Percentiles rank a stretch among this genome's conserved stretches.
Evolutionary conservation across 2,797 vertebrate genomes (phyloP).

Genomic region (Gymnodraco acuticeps): DNA sequence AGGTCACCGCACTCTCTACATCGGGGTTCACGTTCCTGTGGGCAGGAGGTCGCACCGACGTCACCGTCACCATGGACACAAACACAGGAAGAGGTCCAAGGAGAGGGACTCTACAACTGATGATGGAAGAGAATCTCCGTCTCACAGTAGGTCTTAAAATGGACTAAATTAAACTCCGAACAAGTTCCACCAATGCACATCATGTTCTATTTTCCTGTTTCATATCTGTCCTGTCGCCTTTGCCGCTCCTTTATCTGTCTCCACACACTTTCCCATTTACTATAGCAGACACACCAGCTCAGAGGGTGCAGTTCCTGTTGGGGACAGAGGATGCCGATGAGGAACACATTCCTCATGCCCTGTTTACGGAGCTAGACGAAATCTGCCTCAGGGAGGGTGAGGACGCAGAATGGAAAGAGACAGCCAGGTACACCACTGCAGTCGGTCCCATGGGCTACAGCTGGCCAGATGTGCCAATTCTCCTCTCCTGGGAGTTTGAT

Average conservation of each 20-base stretch:
- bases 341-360: constrained; percentile 97
- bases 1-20: constrained; percentile 97
- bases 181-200: neutral
- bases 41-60: constrained; percentile 94
- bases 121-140: constrained; percentile 95
- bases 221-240: neutral
- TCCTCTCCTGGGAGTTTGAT: constrained; percentile 27
- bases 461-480: constrained; percentile 13
- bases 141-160: constrained; percentile 89
- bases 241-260: neutral
- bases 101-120: constrained; percentile 94
- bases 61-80: constrained; percentile 96
- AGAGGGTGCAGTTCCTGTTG: constrained; percentile 97
- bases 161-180: neutral
- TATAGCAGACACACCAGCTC: constrained; percentile 93
- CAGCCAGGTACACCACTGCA: constrained; percentile 88
- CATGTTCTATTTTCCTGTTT: neutral
- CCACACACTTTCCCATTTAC: neutral
- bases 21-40: constrained; percentile 96
- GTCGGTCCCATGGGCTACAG: constrained; percentile 5
- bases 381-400: constrained; percentile 96
- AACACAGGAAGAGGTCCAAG: constrained; percentile 95
- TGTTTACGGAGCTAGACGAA: constrained; percentile 98
- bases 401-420: constrained; percentile 98
- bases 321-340: constrained; percentile 98